A percentile compares a stretch with the other conserved stretches of the same genome.
Evolutionary conservation across 2,888 invertebrate genomes (phyloP).

Genomic region (Tenthredo scrophulariae): DNA sequence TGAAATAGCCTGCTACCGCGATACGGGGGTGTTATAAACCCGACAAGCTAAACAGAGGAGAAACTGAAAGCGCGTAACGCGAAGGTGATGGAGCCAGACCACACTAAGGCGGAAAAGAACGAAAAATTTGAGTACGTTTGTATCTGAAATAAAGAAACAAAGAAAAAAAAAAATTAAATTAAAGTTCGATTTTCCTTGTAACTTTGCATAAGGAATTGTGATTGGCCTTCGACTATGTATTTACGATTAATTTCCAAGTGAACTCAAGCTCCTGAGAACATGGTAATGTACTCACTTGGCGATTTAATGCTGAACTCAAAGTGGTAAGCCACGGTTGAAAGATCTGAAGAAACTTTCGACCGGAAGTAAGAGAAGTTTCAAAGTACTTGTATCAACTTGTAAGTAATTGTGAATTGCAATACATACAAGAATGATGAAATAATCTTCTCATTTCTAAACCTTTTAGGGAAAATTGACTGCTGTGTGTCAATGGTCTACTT

Average conservation of each 20-base stretch:
- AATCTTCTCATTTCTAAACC: neutral
- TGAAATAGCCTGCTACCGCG: conserved; percentile 25
- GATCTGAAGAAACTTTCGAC: conserved; percentile 2
- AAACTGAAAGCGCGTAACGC: conserved; percentile 15
- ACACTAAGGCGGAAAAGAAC: neutral
- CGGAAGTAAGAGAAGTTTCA: neutral
- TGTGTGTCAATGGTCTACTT: neutral
- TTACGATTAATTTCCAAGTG: neutral
- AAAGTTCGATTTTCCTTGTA: neutral
- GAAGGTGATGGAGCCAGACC: conserved; percentile 13
- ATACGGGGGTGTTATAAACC: conserved; percentile 37
- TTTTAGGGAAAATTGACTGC: neutral
- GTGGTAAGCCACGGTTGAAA: neutral
- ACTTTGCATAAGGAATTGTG: neutral
- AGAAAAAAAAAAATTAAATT: neutral
- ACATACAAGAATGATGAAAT: neutral
- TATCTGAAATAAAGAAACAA: no score
- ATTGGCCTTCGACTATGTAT: neutral
- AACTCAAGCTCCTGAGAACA: neutral
- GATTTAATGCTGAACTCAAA: neutral
- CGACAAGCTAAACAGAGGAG: conserved; percentile 38
- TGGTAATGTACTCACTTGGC: neutral
- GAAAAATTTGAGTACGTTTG: neutral
- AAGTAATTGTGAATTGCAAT: neutral
- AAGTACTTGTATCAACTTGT: neutral